Evolutionary conservation across 1,140 invertebrate species (phyloP), one percentile per base, ranked within the genome.

Genomic region (Tigriopus japonicus): DNA sequence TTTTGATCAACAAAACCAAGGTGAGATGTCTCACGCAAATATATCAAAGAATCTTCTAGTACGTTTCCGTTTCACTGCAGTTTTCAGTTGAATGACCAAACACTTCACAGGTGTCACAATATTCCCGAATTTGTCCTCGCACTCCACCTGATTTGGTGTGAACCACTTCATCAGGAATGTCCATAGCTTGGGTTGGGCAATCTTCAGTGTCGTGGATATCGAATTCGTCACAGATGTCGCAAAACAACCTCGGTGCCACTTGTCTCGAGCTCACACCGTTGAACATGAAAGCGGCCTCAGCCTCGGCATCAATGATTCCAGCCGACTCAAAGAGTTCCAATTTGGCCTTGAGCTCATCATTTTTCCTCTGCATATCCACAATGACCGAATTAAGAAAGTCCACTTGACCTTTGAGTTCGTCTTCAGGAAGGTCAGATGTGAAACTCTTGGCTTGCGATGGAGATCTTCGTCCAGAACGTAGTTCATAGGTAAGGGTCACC

Each of bases 191-290:
- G 15, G 80, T 75, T 15, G 91, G 91, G 74, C 93, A 97, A 71
- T 97, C 93, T 71, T 95, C 90, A 0, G 93, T 97, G 69, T 97
- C 92, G 69, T 98, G 94, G 59, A 82, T 73, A 75, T 97, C 93
- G 76, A 97, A 97, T 68, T 82, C 77, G 74, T 97, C 93, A 73
- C 93, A 97, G 66, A 96, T 96, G 77, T 97, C 93, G 77, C 93
- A 97, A 73, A 89, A 97, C 65, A 91, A 72, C 49, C 93, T 80
- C 23, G 86, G 84, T 17, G 85, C 76, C 6, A 78, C 72, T 52
- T 53, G 59, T 7, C 40, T 15, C 23, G 15, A 15, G 43, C 23
- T 14, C 15, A 63, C 40, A 17, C 58, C 59, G 23, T 63, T 62
- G 59, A 63, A 42, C 59, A 49, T 19, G 23, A 42, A 17, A 43